Conservation (phyloP, 2,113 vertebrate species). For the Ciconia boyciana region DNA sequence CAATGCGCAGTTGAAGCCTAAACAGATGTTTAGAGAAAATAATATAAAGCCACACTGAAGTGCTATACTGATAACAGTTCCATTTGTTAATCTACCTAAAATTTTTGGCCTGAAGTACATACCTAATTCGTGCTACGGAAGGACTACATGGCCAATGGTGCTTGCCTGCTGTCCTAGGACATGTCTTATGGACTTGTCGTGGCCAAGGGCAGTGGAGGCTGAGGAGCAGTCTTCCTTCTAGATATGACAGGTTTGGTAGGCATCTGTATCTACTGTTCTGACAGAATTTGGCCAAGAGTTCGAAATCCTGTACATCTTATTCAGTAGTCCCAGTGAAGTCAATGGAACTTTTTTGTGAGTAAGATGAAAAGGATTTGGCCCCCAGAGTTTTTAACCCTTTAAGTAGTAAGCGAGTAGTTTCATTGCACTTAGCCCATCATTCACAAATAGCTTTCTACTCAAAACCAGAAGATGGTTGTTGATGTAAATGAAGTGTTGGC, state of each 20-base stretch:
- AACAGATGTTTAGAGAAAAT: not conserved
- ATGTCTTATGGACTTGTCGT: not conserved
- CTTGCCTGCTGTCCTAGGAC: not conserved
- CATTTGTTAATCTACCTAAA: not conserved
- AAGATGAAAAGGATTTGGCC: conserved; percentile 62
- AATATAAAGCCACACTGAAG: not conserved
- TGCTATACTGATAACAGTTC: not conserved
- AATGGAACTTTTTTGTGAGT: not conserved
- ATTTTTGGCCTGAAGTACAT: not conserved
- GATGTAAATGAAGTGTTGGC: not conserved
- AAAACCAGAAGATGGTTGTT: not conserved
- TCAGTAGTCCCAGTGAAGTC: not conserved
- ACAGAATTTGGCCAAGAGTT: conserved; percentile 37
- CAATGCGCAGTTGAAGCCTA: not conserved
- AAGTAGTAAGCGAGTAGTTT: conserved; percentile 35
- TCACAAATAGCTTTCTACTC: conserved; percentile 11
- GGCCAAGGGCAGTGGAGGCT: not conserved
- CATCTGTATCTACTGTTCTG: not conserved
- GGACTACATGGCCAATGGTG: not conserved
- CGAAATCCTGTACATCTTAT: conserved; percentile 48
- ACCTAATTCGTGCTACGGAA: not conserved
- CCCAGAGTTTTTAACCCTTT: conserved; percentile 46
- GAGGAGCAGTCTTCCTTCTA: not conserved
- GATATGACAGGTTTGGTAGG: not conserved
- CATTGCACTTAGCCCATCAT: conserved; percentile 53